A percentile compares a stretch with the other conserved stretches of the same genome.
Evolutionary conservation across 2,113 vertebrate genomes (phyloP).

Genomic region (Malurus alboscapulatus): DNA sequence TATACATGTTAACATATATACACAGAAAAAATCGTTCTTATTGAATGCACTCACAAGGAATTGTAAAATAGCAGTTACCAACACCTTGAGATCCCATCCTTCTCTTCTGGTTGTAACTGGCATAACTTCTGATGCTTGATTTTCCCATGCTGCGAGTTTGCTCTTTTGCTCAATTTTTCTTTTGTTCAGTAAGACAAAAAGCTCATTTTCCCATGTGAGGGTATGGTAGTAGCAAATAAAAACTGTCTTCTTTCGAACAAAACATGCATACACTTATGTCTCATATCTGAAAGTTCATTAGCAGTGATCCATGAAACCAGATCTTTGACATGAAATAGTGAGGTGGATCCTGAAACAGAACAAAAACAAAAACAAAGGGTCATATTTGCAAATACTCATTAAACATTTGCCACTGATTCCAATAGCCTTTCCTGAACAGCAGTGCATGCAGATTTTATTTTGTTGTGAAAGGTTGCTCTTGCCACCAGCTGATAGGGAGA

Average conservation of each 20-base stretch:
- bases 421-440: neutral
- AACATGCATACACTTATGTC: neutral
- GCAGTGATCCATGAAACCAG: neutral
- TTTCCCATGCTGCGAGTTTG: neutral
- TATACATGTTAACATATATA: neutral
- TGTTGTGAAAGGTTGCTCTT: neutral
- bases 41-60: neutral
- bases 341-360: neutral
- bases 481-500: constrained; percentile 17
- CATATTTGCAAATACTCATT: neutral
- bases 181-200: neutral
- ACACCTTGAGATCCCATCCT: neutral
- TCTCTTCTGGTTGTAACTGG: neutral
- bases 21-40: neutral
- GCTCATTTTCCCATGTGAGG: neutral
- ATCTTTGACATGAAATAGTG: neutral
- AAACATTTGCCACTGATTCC: neutral
- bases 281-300: neutral
- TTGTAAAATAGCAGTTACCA: neutral
- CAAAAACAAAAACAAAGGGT: neutral
- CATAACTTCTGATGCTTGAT: neutral
- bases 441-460: neutral
- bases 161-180: neutral
- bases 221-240: neutral
- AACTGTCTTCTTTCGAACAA: neutral